Conservation (phyloP, 2,113 vertebrate genomes). For the Python bivittatus region DNA sequence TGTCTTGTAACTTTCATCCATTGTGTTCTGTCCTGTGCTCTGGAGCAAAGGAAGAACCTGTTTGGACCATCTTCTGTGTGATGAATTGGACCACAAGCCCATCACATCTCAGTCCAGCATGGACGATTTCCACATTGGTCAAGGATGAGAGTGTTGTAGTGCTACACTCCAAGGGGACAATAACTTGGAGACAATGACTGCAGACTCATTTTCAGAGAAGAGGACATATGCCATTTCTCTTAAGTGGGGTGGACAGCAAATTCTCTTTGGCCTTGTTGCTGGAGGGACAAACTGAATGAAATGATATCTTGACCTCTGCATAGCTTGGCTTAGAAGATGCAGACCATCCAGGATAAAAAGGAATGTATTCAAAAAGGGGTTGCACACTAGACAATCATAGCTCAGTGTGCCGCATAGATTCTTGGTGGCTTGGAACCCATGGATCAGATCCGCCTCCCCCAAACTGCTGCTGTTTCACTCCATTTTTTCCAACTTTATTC, state of each 20-base stretch:
- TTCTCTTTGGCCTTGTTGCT: not conserved
- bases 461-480: not conserved
- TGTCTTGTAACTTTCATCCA: not conserved
- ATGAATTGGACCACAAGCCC: not conserved
- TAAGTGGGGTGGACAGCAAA: not conserved
- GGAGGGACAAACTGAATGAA: not conserved
- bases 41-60: not conserved
- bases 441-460: not conserved
- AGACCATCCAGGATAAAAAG: not conserved
- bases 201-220: not conserved
- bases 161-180: not conserved
- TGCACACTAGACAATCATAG: not conserved
- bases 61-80: not conserved
- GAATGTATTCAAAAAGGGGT: not conserved
- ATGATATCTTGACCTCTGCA: not conserved
- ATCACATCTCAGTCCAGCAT: not conserved
- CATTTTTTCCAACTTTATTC: not conserved
- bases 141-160: not conserved
- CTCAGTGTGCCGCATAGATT: not conserved
- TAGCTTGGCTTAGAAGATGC: not conserved
- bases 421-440: not conserved
- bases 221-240: not conserved
- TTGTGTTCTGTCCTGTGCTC: not conserved
- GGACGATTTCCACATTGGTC: not conserved
- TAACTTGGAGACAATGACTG: not conserved